Conservation (phyloP, 2,888 invertebrate genomes). For the Ephialtes manifestator region DNA sequence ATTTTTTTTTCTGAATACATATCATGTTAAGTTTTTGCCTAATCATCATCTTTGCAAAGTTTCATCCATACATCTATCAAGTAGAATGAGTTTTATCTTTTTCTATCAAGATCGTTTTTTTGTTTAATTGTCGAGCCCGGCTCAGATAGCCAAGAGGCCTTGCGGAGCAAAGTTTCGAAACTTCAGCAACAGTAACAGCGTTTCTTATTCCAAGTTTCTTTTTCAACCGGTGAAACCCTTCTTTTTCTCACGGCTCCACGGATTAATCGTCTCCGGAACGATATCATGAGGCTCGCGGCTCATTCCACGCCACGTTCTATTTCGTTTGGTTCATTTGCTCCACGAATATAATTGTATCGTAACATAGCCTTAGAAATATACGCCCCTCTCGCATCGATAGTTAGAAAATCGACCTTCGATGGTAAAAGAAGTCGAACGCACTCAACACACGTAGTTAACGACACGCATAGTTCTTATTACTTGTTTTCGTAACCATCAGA, state of each 20-base stretch:
- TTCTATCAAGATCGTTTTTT: not conserved
- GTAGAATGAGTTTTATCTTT: not conserved
- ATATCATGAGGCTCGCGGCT: not conserved
- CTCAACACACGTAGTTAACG: slow-evolving; percentile 3
- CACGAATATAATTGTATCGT: slow-evolving; percentile 8
- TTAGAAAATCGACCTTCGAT: slow-evolving; percentile 51
- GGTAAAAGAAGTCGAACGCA: slow-evolving; percentile 45
- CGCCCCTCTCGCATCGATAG: not conserved
- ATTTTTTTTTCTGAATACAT: not conserved
- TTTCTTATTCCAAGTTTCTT: slow-evolving; percentile 41
- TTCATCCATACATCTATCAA: not conserved
- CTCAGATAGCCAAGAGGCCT: slow-evolving; percentile 13
- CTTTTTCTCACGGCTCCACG: slow-evolving; percentile 21
- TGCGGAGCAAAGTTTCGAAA: slow-evolving; percentile 30
- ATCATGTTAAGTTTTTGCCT: not conserved
- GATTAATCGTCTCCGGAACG: slow-evolving; percentile 26
- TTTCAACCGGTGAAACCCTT: slow-evolving; percentile 30
- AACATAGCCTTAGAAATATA: not conserved
- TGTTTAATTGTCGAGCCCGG: not conserved
- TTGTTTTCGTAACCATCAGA: slow-evolving; percentile 58
- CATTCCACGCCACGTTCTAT: slow-evolving; percentile 12
- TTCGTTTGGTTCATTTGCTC: slow-evolving; percentile 25
- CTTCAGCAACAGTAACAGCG: not conserved
- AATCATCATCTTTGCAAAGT: not conserved
- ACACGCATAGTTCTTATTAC: slow-evolving; percentile 5